Conservation (phyloP, 1,140 invertebrate genomes). For the Camponotus pennsylvanicus region DNA sequence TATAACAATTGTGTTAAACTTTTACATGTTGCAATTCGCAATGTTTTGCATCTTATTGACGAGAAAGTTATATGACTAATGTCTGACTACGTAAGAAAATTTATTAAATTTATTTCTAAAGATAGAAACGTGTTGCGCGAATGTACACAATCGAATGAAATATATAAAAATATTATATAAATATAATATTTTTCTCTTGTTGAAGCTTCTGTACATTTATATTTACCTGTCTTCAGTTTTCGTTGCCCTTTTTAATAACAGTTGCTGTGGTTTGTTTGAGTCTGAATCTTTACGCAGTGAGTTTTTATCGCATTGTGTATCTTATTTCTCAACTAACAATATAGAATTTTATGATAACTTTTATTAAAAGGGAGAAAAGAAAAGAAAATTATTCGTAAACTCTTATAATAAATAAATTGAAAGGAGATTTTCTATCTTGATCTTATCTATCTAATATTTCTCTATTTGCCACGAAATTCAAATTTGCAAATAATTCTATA, state of each 20-base stretch:
- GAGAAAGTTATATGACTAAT: too few relatives aligned
- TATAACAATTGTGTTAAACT: too few relatives aligned
- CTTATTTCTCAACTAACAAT: neutral
- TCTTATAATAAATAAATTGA: too few relatives aligned
- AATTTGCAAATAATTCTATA: too few relatives aligned
- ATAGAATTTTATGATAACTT: neutral
- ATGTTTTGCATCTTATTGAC: too few relatives aligned
- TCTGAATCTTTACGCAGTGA: constrained; percentile 9
- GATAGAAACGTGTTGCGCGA: too few relatives aligned
- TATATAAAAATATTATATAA: neutral
- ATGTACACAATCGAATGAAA: neutral
- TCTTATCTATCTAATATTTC: too few relatives aligned
- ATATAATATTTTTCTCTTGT: neutral
- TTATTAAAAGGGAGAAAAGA: neutral
- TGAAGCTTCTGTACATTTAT: neutral
- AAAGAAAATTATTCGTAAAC: neutral
- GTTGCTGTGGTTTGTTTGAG: neutral
- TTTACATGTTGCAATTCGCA: too few relatives aligned
- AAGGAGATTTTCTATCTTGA: too few relatives aligned
- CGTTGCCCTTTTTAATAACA: neutral
- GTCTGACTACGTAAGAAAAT: too few relatives aligned
- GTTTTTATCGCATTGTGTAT: neutral
- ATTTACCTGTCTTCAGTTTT: neutral
- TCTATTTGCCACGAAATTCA: too few relatives aligned
- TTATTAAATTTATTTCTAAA: too few relatives aligned